Evolutionary conservation across 2,888 invertebrate genomes (phyloP).

Genomic region (Microplitis deprimator): DNA sequence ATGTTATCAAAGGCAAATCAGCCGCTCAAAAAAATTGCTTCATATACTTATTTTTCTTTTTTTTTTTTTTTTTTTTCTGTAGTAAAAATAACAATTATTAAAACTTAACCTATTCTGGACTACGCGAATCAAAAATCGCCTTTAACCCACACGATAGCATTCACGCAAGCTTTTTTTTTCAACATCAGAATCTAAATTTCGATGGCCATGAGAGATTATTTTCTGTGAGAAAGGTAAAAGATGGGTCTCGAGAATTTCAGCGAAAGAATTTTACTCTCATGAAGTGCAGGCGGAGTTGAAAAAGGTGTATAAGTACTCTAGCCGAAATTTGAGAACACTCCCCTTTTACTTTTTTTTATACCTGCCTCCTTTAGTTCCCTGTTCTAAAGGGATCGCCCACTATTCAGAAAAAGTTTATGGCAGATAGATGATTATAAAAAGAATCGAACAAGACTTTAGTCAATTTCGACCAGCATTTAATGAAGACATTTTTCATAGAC

Average conservation of each 20-base stretch:
- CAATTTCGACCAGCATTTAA: conserved; percentile 62
- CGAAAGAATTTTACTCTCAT: conserved; percentile 46
- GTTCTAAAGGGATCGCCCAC: conserved; percentile 51
- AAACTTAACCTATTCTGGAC: background rate
- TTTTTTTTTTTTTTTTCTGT: too few species aligned
- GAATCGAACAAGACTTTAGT: conserved; percentile 58
- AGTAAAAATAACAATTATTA: too few species aligned
- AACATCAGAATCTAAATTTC: conserved; percentile 35
- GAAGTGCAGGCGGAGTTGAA: conserved; percentile 35
- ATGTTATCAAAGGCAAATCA: too few species aligned
- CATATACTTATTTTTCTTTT: too few species aligned
- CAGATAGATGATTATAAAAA: conserved; percentile 53
- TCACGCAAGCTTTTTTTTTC: conserved; percentile 15
- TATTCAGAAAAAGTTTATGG: conserved; percentile 55
- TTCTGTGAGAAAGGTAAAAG: conserved; percentile 49
- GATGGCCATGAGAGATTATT: conserved; percentile 50
- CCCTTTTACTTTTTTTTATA: conserved; percentile 58
- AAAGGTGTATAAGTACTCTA: conserved; percentile 41
- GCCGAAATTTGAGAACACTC: conserved; percentile 60
- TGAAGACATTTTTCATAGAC: conserved; percentile 69
- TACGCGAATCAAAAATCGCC: background rate
- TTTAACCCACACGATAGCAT: background rate
- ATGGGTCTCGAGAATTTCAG: conserved; percentile 45
- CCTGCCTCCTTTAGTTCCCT: conserved; percentile 52
- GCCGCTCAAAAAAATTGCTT: too few species aligned